Evolutionary conservation across 2,797 vertebrate species (phyloP), one percentile per base, ranked within the genome.

Genomic region (Fundulus diaphanus): DNA sequence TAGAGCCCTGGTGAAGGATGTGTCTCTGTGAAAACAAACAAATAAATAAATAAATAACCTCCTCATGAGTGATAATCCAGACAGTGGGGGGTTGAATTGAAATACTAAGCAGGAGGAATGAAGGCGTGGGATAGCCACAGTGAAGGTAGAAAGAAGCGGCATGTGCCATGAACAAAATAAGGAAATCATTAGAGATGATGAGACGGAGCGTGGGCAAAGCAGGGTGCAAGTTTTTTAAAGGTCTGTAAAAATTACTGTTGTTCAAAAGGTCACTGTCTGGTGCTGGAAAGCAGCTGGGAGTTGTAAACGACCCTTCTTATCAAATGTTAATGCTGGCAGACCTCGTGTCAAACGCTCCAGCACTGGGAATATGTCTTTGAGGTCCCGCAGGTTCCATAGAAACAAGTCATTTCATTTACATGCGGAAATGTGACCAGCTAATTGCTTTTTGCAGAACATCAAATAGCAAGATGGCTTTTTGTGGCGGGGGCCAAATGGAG

Each of bases 321-420:
- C 94, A 95, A 95, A 96, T 96, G 95, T 95, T 95, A 96, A 96
- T 95, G 94, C 94, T 92, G 93, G 92, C 92, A 94, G 92, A 90
- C 92, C 91, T 86, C 84, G 81, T 90, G 89, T 94, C 88, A 91
- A 89, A 89, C 77, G 67, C 80, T 46, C 92, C 88, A 84, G 89
- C 86, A 83, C 85, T 82, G 72, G 88, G 90, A 88, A 91, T 91
- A 90, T 92, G 92, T 92, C 94, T 95, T 94, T 94, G 92, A 94
- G 94, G 92, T 94, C 92, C 85, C 86, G 87, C 87, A 94, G 93
- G 93, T 94, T 93, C 93, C 93, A 88, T 92, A 92, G 93, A 95
- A 95, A 94, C 94, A 92, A 94, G 92, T 93, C 88, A 93, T 95
- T 95, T 93, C 89, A 95, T 94, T 95, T 94, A 93, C 92, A 93